These are phyloP conservation scores for Oeneis ivallda DNA, from an alignment of 2,888 invertebrate species.

Conservation along the genomic window DNA sequence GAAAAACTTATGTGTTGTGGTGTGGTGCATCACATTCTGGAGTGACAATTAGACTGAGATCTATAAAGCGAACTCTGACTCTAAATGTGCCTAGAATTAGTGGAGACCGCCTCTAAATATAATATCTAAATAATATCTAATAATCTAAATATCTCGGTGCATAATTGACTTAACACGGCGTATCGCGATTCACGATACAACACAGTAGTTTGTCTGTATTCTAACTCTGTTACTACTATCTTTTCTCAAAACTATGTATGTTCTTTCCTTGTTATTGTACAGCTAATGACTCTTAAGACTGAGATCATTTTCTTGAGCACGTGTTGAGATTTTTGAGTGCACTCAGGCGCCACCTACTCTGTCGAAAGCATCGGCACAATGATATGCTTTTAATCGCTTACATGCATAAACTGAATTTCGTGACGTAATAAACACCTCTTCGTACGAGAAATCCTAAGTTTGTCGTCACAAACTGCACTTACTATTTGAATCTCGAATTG, in stretches of 20 bases:
- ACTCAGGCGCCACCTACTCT: background rate
- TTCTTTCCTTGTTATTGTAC: background rate
- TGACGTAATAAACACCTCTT: no score
- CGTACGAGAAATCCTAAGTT: no score
- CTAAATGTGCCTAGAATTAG: no score
- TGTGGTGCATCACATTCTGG: background rate
- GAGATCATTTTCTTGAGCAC: background rate
- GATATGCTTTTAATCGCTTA: no score
- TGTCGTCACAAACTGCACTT: background rate
- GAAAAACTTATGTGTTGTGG: background rate
- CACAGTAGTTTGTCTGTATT: background rate
- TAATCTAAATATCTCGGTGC: no score
- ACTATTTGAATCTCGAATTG: background rate
- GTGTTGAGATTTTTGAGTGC: conserved; percentile 4
- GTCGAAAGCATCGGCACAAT: no score
- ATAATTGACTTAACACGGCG: no score
- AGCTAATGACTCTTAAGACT: background rate
- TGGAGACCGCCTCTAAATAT: no score
- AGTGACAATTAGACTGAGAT: background rate
- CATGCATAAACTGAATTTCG: no score
- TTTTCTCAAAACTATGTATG: background rate
- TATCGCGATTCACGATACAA: background rate
- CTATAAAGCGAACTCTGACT: no score
- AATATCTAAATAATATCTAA: no score
- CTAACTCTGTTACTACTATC: background rate